Percentiles rank a stretch among this genome's conserved stretches.
These are phyloP conservation scores for Temnothorax unifasciatus DNA, from an alignment of 2,888 invertebrate genomes.

Conservation along the genomic window DNA sequence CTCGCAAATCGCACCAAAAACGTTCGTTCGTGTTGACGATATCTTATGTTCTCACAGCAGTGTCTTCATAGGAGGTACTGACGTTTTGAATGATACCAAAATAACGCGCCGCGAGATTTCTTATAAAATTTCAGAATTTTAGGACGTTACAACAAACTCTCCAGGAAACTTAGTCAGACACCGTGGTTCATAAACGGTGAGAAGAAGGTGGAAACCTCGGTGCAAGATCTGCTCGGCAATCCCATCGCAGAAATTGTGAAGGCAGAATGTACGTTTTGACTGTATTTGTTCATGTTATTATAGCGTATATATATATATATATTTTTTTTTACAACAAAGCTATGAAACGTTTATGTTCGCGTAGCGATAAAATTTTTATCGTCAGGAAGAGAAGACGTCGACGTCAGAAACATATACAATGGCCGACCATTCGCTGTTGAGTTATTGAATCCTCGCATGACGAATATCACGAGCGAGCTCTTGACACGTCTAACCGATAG, in stretches of 20 bases:
- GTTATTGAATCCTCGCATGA: slow-evolving; percentile 90
- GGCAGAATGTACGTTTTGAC: slow-evolving; percentile 86
- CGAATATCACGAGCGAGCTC: slow-evolving; percentile 87
- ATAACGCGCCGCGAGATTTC: neutral
- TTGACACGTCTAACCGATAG: slow-evolving; percentile 88
- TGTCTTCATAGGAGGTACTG: slow-evolving; percentile 89
- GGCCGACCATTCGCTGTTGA: slow-evolving; percentile 98
- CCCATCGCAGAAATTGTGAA: slow-evolving; percentile 89
- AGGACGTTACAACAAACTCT: slow-evolving; percentile 94
- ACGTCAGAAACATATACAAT: slow-evolving; percentile 96
- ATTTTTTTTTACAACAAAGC: neutral
- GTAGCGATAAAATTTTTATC: slow-evolving; percentile 92
- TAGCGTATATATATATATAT: neutral
- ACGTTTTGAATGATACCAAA: neutral
- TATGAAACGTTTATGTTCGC: slow-evolving; percentile 21
- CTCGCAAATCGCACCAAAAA: slow-evolving; percentile 87
- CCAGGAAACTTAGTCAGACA: slow-evolving; percentile 95
- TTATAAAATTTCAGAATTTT: slow-evolving; percentile 17
- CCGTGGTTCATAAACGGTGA: slow-evolving; percentile 96
- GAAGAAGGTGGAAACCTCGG: slow-evolving; percentile 93
- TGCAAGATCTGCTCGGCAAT: slow-evolving; percentile 95
- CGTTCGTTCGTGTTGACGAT: slow-evolving; percentile 86
- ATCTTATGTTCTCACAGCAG: slow-evolving; percentile 89
- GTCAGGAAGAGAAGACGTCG: slow-evolving; percentile 98
- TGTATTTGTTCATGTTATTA: slow-evolving; percentile 24